Evolutionary conservation across 2,113 vertebrate species (phyloP).

Genomic region (Nestor notabilis): DNA sequence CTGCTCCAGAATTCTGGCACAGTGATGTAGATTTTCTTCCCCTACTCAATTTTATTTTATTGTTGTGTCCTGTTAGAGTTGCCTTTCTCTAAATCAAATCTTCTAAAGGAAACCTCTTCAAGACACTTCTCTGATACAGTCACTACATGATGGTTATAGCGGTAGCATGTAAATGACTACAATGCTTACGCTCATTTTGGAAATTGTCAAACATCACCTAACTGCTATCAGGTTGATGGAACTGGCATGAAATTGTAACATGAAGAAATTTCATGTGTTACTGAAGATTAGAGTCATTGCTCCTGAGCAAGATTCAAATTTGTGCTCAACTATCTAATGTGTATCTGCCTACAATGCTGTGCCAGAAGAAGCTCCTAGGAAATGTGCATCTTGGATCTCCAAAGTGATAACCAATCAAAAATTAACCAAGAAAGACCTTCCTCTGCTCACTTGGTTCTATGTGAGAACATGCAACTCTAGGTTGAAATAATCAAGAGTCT

Average conservation of each 20-base stretch:
- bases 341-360: not conserved
- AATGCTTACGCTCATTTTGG: not conserved
- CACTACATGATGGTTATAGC: not conserved
- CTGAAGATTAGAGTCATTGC: not conserved
- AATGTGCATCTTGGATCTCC: not conserved
- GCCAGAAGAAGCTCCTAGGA: not conserved
- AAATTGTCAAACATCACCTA: not conserved
- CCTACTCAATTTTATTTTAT: not conserved
- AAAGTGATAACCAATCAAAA: not conserved
- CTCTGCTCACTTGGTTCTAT: not conserved
- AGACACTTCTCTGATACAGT: not conserved
- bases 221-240: not conserved
- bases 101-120: not conserved
- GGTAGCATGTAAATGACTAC: not conserved
- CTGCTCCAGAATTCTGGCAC: not conserved
- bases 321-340: not conserved
- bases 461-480: not conserved
- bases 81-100: not conserved
- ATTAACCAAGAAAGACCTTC: not conserved
- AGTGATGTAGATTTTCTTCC: not conserved
- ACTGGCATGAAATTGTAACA: not conserved
- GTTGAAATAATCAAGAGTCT: not conserved
- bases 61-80: not conserved
- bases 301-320: not conserved
- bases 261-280: not conserved